Base-by-base conservation (phyloP, 2,797 vertebrate genomes). In the Vireo griseus region DNA sequence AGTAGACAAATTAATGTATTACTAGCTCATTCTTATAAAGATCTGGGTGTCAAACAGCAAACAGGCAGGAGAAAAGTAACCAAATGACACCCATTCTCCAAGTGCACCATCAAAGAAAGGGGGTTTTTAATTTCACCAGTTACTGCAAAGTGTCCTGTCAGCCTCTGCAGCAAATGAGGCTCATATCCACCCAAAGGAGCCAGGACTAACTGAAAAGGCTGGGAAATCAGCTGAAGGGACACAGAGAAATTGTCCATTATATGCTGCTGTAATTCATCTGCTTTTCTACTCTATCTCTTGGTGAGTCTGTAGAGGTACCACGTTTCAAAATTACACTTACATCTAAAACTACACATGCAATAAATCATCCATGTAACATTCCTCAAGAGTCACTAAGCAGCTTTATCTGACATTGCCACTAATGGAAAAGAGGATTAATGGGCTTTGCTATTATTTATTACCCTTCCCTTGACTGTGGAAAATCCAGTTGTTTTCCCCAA, bases 361-460 rank as follows among this genome's bases (percentile, higher is more conserved):
- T 84, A 90, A 92, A 90, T 94, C 83, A 81, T 45, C 51, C 44
- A 17, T 6, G 37, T 52, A 92, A n/a, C 40, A n/a, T 59, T 86
- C 66, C 90, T 83, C 48, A 61, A 51, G 54, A 82, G 50, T 61
- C 47, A 62, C 66, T 75, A 68, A 86, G 73, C 47, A 78, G 66
- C 58, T 87, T 94, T 92, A 88, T 79, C 69, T 95, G 83, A 72
- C 62, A 39, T 42, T 88, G 58, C 51, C 83, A 92, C 51, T 79
- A 90, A 86, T 45, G 37, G 63, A 90, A 88, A 95, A 82, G 19
- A 88, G 40, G 63, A 90, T 83, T 86, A 84, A 94, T 69, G 40
- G 37, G 9, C 11, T 88, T 88, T 82, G 39, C 73, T 78, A 45
- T 81, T 94, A 81, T 88, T 90, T 91, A 68, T 81, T 84, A 58